Evolutionary conservation across 1,140 invertebrate species (phyloP).

Genomic region (Lepeophtheirus salmonis): DNA sequence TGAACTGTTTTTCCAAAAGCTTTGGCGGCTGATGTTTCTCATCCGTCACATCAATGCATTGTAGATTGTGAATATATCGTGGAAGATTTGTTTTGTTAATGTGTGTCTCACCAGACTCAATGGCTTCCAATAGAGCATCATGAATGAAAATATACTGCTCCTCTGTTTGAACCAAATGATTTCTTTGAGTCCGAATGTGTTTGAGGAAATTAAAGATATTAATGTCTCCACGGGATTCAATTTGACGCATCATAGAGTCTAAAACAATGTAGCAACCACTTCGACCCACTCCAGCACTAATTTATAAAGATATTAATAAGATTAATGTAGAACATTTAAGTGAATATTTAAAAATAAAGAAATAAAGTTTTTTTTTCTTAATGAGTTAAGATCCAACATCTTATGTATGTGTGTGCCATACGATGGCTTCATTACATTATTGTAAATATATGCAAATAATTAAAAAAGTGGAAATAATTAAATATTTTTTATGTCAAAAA

Average conservation of each 20-base stretch:
- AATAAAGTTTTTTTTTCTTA: no score
- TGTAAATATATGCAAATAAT: no score
- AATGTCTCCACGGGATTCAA: constrained; percentile 60
- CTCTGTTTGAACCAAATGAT: constrained; percentile 54
- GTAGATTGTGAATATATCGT: constrained; percentile 39
- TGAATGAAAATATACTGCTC: constrained; percentile 95
- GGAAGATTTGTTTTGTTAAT: constrained; percentile 27
- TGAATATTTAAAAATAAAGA: no score
- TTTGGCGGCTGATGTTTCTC: constrained; percentile 35
- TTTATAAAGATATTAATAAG: neutral
- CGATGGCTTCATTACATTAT: no score
- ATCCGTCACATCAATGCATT: constrained; percentile 30
- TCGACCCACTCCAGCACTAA: constrained; percentile 86
- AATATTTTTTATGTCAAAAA: no score
- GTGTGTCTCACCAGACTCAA: constrained; percentile 18
- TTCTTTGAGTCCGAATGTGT: constrained; percentile 45
- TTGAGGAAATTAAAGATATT: constrained; percentile 81
- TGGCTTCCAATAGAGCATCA: constrained; percentile 66
- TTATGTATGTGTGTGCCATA: no score
- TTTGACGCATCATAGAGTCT: constrained; percentile 84
- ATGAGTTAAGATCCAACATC: no score
- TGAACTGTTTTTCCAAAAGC: constrained; percentile 48
- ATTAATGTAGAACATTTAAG: constrained; percentile 1
- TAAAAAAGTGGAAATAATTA: no score
- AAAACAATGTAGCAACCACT: constrained; percentile 86